Evolutionary conservation across 1,140 invertebrate species (phyloP).

Genomic region (Caerostris extrusa): DNA sequence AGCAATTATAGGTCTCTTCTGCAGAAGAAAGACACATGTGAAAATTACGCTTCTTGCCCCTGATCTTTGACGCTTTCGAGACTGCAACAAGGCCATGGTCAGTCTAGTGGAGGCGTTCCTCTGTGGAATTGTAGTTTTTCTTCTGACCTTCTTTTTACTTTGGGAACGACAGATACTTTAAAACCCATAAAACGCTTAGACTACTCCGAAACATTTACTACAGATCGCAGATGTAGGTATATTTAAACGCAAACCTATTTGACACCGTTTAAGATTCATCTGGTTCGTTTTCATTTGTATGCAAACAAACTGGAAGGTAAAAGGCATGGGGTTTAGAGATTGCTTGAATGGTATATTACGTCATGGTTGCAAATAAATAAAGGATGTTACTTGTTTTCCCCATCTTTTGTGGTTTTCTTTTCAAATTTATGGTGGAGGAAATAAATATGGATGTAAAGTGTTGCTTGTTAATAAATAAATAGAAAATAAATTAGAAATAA

Average conservation of each 20-base stretch:
- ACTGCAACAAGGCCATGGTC: conserved; percentile 65
- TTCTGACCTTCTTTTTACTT: conserved; percentile 58
- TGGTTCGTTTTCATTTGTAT: not conserved
- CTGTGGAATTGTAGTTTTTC: not conserved
- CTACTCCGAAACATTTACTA: not conserved
- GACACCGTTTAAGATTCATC: not conserved
- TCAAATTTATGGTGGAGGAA: not conserved
- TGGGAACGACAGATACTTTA: conserved; percentile 19
- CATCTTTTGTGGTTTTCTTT: not conserved
- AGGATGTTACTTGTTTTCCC: not conserved
- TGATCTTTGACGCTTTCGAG: conserved; percentile 45
- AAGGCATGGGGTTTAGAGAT: not conserved
- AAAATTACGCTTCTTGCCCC: conserved; percentile 38
- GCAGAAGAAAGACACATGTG: conserved; percentile 40
- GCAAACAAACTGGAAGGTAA: not conserved
- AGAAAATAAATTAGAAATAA: not conserved
- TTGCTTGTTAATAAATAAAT: not conserved
- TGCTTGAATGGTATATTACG: not conserved
- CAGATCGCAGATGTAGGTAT: not conserved
- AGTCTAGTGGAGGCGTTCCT: conserved; percentile 52
- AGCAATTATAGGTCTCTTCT: conserved; percentile 49
- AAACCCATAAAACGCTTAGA: not conserved
- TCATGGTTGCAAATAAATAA: not conserved
- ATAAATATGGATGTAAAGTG: not conserved
- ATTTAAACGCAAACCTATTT: not conserved